Base-by-base conservation (phyloP, 2,888 invertebrate genomes). In the Apeira syringaria region DNA sequence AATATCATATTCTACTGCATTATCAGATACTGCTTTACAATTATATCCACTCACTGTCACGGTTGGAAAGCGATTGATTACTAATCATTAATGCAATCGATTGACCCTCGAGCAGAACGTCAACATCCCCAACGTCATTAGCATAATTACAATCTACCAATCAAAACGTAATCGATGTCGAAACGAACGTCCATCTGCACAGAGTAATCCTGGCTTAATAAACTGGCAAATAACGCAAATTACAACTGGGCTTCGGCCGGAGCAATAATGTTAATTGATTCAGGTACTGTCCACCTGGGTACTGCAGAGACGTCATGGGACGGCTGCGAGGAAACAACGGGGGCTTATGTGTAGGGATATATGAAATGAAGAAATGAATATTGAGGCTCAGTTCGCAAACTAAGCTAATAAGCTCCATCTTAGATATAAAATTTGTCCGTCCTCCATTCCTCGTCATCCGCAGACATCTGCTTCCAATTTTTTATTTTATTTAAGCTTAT, bases 181-280 rank as follows among this genome's bases (percentile, higher is more conserved):
- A 17, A 20, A 25, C 15, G 29, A 10, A 6, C 15, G 31, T 37
- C 22, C 43, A 44, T 38, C 33, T 44, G 37, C 12, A 18, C 28
- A 15, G 33, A 34, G 33, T 38, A 45, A 45, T 33, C 44, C 44
- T 30, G 29, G 26, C 44, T 45, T 30, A 67, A 73, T 74, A 70
- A 67, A 59, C 67, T 59, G 49, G 57, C 61, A 61, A 71, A 74
- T 69, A 72, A 69, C 52, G 59, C 56, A 61, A 68, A 68, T 68
- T 68, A 60, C 63, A 60, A 53, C 53, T 48, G 54, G 50, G 48
- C 42, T 35, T 33, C 44, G 37, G 50, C 9, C 24, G 24, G 9
- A 42, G 73, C 75, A 74, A 75, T 83, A 75, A 75, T 68, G 76
- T 76, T 82, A 85, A 86, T 85, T 83, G 84, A 77, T 81, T 78